Percentiles rank a stretch among this genome's conserved stretches.
Conservation (phyloP, 2,888 invertebrate species). For the Carpatolechia fugitivella region DNA sequence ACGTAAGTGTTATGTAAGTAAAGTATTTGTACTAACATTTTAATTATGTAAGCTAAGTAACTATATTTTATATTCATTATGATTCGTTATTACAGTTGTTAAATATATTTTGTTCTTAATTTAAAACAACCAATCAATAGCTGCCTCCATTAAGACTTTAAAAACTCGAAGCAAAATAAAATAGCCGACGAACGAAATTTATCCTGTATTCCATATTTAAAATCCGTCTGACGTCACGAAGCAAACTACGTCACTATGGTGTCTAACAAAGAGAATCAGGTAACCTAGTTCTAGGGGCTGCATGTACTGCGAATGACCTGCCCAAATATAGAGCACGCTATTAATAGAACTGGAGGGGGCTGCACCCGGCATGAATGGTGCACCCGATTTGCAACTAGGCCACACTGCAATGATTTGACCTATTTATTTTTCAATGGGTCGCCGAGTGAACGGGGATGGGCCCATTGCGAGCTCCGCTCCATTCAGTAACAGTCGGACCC, state of each 20-base stretch:
- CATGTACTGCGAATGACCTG: constrained; percentile 73
- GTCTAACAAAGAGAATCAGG: constrained; percentile 70
- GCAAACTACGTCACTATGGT: constrained; percentile 1
- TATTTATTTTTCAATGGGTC: constrained; percentile 76
- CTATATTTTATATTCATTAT: too few relatives aligned
- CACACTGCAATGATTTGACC: constrained; percentile 76
- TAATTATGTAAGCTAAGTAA: too few relatives aligned
- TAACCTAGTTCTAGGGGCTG: constrained; percentile 74
- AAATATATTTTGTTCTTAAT: too few relatives aligned
- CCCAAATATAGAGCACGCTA: constrained; percentile 74
- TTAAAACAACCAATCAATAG: too few relatives aligned
- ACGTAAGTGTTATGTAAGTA: too few relatives aligned
- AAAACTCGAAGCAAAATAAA: not conserved
- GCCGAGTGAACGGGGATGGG: constrained; percentile 71
- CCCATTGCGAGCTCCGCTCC: constrained; percentile 62
- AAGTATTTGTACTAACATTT: too few relatives aligned
- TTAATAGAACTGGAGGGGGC: constrained; percentile 63
- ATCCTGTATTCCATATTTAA: not conserved
- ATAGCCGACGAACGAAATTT: not conserved
- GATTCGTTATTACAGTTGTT: too few relatives aligned
- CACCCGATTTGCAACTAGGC: constrained; percentile 61
- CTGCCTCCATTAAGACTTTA: not conserved
- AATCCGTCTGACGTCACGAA: not conserved
- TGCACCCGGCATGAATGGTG: constrained; percentile 64
- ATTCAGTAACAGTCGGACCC: constrained; percentile 72